Conservation (phyloP, 2,888 invertebrate species). For the Megalurothrips usitatus region DNA sequence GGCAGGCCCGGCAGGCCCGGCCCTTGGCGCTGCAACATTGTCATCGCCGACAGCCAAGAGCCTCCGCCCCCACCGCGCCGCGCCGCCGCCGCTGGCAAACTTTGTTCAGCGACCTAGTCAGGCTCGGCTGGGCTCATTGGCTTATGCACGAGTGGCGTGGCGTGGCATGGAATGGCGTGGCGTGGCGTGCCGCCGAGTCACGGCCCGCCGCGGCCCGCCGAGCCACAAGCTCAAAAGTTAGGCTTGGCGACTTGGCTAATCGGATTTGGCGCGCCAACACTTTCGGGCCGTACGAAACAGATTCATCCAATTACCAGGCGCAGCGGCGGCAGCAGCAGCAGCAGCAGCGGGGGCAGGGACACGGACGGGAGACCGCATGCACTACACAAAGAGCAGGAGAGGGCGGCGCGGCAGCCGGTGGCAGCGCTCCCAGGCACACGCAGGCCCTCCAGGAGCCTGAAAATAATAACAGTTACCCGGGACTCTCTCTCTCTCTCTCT, state of each 20-base stretch:
- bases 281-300: background rate
- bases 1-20: no score
- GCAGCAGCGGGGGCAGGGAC: background rate
- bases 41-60: no score
- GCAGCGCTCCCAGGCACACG: no score
- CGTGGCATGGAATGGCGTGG: background rate
- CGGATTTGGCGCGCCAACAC: background rate
- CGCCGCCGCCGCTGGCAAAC: background rate
- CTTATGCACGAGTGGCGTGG: background rate
- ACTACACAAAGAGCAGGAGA: no score
- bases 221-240: slow-evolving; percentile 20
- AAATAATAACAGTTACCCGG: no score
- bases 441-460: no score
- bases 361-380: background rate
- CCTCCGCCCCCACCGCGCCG: background rate
- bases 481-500: no score
- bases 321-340: background rate
- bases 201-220: background rate
- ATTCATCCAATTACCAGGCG: slow-evolving; percentile 3
- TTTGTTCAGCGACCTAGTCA: background rate
- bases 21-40: no score
- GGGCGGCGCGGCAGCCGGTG: no score
- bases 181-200: background rate
- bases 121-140: background rate
- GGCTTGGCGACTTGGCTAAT: background rate